These are phyloP conservation scores for Ashinkailepas kermadecensis DNA, from an alignment of 2,888 invertebrate species.

Conservation along the genomic window DNA sequence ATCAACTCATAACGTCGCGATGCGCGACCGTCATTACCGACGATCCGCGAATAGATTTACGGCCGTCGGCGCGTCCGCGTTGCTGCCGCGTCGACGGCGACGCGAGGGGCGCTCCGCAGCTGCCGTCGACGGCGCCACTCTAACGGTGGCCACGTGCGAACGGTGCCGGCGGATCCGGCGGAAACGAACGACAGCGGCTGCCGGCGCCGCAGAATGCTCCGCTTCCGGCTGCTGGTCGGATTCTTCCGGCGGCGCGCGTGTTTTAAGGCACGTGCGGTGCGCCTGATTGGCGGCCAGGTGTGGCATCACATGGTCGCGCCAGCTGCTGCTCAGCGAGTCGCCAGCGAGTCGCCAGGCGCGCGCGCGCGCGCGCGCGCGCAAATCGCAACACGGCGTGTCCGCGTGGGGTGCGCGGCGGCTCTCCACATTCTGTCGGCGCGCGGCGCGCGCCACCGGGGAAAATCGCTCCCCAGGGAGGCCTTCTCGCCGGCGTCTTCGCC, in stretches of 20 bases:
- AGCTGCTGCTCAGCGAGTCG: too few species aligned
- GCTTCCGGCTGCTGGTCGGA: not conserved
- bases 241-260: not conserved
- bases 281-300: not conserved
- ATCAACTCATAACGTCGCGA: slow-evolving; percentile 9
- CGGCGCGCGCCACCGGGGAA: too few species aligned
- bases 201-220: not conserved
- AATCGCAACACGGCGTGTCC: too few species aligned
- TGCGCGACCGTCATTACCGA: not conserved
- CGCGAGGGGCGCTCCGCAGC: not conserved
- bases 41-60: not conserved
- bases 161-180: too few species aligned
- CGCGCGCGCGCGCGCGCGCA: too few species aligned
- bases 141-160: slow-evolving; percentile 9
- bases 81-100: not conserved
- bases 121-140: not conserved
- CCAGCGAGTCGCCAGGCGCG: too few species aligned
- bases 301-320: not conserved
- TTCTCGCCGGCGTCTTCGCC: too few species aligned
- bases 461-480: too few species aligned
- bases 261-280: not conserved
- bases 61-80: not conserved
- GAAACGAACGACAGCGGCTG: slow-evolving; percentile 6
- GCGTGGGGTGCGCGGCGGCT: too few species aligned
- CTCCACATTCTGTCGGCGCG: too few species aligned